Evolutionary conservation across 92 coral and sea anemone genomes (phyloP).

Genomic region (Meandrina meandrites): DNA sequence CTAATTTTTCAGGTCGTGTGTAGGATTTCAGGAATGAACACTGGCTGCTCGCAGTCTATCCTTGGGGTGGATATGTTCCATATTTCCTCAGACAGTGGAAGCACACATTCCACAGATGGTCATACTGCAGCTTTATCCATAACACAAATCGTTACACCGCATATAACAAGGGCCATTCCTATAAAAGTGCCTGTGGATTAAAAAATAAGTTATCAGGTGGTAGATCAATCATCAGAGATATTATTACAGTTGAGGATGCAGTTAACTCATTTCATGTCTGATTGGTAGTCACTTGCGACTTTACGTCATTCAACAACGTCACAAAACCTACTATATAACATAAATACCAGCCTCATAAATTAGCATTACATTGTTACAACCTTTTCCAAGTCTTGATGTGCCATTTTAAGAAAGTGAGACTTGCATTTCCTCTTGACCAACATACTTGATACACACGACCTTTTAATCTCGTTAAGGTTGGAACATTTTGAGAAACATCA

Average conservation of each 20-base stretch:
- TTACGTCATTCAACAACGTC: too few relatives aligned
- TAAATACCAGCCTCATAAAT: background rate
- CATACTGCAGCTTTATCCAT: slow-evolving; percentile 41
- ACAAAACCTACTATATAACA: too few relatives aligned
- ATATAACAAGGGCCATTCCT: slow-evolving; percentile 81
- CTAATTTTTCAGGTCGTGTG: too few relatives aligned
- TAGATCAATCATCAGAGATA: background rate
- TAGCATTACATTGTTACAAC: background rate
- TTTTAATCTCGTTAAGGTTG: background rate
- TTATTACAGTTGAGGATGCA: too few relatives aligned
- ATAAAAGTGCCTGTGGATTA: slow-evolving; percentile 66
- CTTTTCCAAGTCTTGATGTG: too few relatives aligned
- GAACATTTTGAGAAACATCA: background rate
- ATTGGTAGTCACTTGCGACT: too few relatives aligned
- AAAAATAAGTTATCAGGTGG: background rate
- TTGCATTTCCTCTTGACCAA: too few relatives aligned
- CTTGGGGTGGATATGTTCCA: too few relatives aligned
- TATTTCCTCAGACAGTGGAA: too few relatives aligned
- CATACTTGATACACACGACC: too few relatives aligned
- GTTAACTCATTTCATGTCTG: background rate
- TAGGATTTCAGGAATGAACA: too few relatives aligned
- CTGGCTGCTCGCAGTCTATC: too few relatives aligned
- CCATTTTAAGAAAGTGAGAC: background rate
- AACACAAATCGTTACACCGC: slow-evolving; percentile 86
- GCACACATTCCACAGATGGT: background rate